Percentiles rank a stretch among this genome's conserved stretches.
Conservation (phyloP, 2,888 invertebrate genomes). For the Trachelus iudaicus region DNA sequence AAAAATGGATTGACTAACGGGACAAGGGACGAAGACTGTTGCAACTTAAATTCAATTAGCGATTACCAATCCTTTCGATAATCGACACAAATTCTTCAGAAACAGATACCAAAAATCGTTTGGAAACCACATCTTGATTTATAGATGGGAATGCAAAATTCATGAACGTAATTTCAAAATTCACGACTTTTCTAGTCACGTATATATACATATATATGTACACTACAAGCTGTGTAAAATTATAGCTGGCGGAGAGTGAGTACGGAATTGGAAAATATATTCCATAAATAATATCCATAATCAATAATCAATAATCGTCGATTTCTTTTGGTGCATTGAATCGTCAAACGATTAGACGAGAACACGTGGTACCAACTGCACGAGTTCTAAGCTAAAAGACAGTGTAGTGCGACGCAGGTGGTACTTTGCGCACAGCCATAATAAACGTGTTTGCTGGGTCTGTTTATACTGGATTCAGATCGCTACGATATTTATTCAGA, state of each 20-base stretch:
- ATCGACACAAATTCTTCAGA: neutral
- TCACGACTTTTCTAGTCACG: neutral
- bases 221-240: neutral
- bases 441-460: neutral
- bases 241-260: neutral
- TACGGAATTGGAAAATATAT: neutral
- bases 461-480: neutral
- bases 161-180: neutral
- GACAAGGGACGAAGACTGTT: too few species aligned
- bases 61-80: neutral
- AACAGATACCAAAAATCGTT: neutral
- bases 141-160: neutral
- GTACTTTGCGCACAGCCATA: neutral
- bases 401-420: neutral
- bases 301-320: neutral
- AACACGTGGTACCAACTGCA: neutral
- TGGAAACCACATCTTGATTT: neutral
- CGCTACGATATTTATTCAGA: neutral
- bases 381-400: neutral
- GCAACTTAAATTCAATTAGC: neutral
- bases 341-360: neutral
- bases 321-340: neutral
- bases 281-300: neutral
- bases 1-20: too few species aligned
- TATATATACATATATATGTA: neutral